Evolutionary conservation across 2,888 invertebrate genomes (phyloP).

Genomic region (Hirtodrosophila duncani): DNA sequence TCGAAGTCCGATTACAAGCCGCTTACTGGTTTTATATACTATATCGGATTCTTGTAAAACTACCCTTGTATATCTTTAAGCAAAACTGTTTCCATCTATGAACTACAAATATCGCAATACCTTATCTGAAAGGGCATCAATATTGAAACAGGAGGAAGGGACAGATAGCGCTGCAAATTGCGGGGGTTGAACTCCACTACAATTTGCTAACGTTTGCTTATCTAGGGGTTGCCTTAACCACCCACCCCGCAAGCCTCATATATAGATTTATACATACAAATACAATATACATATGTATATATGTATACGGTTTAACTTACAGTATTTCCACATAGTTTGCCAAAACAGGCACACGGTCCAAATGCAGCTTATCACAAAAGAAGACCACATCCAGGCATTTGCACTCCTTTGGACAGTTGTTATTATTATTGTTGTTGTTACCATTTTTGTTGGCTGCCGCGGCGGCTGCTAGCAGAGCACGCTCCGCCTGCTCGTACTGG

Average conservation of each 20-base stretch:
- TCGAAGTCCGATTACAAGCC: too few species aligned
- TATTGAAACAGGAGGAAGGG: too few species aligned
- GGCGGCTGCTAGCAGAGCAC: constrained; percentile 51
- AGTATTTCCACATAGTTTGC: constrained; percentile 87
- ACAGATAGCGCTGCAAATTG: too few species aligned
- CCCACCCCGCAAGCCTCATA: too few species aligned
- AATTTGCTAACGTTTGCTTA: constrained; percentile 23
- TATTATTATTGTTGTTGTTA: constrained; percentile 35
- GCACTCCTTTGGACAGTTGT: constrained; percentile 83
- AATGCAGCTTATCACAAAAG: constrained; percentile 86
- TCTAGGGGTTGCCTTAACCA: constrained; percentile 31
- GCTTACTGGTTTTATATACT: too few species aligned
- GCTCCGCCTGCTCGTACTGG: constrained; percentile 74
- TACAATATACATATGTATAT: too few species aligned
- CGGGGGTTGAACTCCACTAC: constrained; percentile 30
- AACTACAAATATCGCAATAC: too few species aligned
- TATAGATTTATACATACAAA: too few species aligned
- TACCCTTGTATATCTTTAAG: too few species aligned
- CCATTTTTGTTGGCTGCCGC: constrained; percentile 29
- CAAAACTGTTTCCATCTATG: too few species aligned
- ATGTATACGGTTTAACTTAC: constrained; percentile 79
- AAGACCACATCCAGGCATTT: constrained; percentile 86
- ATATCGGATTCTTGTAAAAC: too few species aligned
- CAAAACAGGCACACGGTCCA: constrained; percentile 85
- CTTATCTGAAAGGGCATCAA: too few species aligned